Conservation (phyloP, 2,888 invertebrate genomes). For the Melinaea marsaeus region DNA sequence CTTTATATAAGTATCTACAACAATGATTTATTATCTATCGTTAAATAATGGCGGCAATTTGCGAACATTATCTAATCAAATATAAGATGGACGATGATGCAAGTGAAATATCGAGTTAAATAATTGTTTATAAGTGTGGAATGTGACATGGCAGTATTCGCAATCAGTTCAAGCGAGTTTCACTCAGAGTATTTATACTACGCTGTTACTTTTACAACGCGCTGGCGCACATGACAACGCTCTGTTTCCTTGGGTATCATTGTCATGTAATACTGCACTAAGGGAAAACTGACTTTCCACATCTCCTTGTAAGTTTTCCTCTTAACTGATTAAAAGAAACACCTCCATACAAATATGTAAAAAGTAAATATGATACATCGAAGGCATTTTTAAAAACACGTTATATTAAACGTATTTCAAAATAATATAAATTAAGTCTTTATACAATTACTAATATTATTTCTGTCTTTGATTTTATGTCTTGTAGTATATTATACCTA, state of each 20-base stretch:
- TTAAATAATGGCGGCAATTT: not conserved
- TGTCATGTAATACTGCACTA: conserved; percentile 55
- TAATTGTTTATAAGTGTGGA: conserved; percentile 39
- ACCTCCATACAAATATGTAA: too few relatives aligned
- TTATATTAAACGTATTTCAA: not conserved
- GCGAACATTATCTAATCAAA: conserved; percentile 4
- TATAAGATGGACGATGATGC: conserved; percentile 7
- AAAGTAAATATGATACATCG: too few relatives aligned
- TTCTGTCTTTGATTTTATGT: not conserved
- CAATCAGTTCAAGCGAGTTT: conserved; percentile 75
- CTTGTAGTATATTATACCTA: too few relatives aligned
- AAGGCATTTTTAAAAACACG: not conserved
- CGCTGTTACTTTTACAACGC: conserved; percentile 77
- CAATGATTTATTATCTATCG: not conserved
- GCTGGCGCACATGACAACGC: conserved; percentile 74
- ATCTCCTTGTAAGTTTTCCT: conserved; percentile 31
- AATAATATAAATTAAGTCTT: not conserved
- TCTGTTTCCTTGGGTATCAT: conserved; percentile 74
- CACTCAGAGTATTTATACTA: conserved; percentile 75
- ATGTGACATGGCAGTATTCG: conserved; percentile 60
- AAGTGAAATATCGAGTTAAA: conserved; percentile 23
- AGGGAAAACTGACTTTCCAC: conserved; percentile 70
- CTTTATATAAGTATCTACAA: too few relatives aligned
- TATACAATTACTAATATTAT: not conserved
- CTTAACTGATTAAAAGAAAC: too few relatives aligned